Evolutionary conservation across 2,888 invertebrate species (phyloP).

Genomic region (Strigamia crassipes): DNA sequence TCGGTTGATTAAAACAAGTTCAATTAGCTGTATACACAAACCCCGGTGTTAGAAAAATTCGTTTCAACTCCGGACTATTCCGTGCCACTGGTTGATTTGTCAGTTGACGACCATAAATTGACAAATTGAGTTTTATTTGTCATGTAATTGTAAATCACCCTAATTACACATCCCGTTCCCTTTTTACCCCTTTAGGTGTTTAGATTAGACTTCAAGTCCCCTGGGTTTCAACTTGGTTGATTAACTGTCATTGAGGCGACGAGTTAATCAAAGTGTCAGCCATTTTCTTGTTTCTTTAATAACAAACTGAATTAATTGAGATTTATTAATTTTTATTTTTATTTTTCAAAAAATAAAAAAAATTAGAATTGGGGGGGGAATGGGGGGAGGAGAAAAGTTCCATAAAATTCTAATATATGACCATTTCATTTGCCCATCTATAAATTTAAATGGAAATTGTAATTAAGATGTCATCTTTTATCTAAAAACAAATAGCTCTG

Average conservation of each 20-base stretch:
- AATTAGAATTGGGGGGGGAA: neutral
- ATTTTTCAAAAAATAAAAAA: neutral
- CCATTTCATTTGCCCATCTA: slow-evolving; percentile 23
- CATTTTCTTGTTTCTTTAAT: slow-evolving; percentile 8
- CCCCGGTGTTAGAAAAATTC: too few relatives aligned
- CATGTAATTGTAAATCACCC: slow-evolving; percentile 40
- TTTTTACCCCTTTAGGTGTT: slow-evolving; percentile 39
- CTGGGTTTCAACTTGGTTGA: slow-evolving; percentile 23
- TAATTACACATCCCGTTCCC: slow-evolving; percentile 36
- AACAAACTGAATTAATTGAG: neutral
- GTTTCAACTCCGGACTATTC: too few relatives aligned
- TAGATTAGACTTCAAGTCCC: slow-evolving; percentile 8
- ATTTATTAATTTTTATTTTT: neutral
- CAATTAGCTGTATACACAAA: too few relatives aligned
- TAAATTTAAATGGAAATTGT: slow-evolving; percentile 33
- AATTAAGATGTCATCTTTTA: slow-evolving; percentile 37
- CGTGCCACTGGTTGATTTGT: neutral
- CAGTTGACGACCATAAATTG: slow-evolving; percentile 38
- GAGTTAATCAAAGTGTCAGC: slow-evolving; percentile 35
- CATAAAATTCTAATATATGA: neutral
- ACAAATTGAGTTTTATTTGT: slow-evolving; percentile 42
- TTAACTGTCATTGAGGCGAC: slow-evolving; percentile 40
- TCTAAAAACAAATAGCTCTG: slow-evolving; percentile 35
- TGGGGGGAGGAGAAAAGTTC: neutral
- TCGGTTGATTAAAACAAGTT: too few relatives aligned